Percentiles rank a stretch among this genome's conserved stretches.
phyloP scores from a whole-genome alignment of 2,888 invertebrate genomes.

The Scaptomyza reducta region DNA sequence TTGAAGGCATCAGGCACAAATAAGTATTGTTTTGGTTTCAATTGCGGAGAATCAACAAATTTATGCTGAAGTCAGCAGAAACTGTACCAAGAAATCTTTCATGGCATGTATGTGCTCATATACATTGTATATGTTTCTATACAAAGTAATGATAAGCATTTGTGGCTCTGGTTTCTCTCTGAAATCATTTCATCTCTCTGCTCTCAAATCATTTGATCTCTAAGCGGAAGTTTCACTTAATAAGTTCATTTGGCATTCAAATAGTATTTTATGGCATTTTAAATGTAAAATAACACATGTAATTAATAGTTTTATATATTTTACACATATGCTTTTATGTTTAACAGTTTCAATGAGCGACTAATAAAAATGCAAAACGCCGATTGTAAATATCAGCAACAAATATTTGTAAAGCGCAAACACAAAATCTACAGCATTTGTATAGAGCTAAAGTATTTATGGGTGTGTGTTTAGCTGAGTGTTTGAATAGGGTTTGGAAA shows the following conservation, averaged over 20 bases:
- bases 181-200: no score
- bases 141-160: background rate
- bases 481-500: conserved; percentile 8
- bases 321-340: conserved; percentile 9
- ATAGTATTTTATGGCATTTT: conserved; percentile 6
- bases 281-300: conserved; percentile 3
- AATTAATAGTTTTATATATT: conserved; percentile 8
- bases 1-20: background rate
- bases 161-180: background rate
- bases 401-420: conserved; percentile 41
- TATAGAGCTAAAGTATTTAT: background rate
- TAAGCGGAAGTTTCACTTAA: background rate
- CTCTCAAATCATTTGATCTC: background rate
- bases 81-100: conserved; percentile 10
- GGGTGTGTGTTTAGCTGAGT: background rate
- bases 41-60: background rate
- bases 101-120: background rate
- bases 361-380: conserved; percentile 7
- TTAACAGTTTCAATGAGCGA: background rate
- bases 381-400: conserved; percentile 30
- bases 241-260: background rate
- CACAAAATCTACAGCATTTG: conserved; percentile 21
- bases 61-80: conserved; percentile 39
- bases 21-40: conserved; percentile 5
- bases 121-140: background rate